These are phyloP conservation scores for Thaumetopoea pityocampa DNA, from an alignment of 1,140 invertebrate genomes.

Conservation along the genomic window DNA sequence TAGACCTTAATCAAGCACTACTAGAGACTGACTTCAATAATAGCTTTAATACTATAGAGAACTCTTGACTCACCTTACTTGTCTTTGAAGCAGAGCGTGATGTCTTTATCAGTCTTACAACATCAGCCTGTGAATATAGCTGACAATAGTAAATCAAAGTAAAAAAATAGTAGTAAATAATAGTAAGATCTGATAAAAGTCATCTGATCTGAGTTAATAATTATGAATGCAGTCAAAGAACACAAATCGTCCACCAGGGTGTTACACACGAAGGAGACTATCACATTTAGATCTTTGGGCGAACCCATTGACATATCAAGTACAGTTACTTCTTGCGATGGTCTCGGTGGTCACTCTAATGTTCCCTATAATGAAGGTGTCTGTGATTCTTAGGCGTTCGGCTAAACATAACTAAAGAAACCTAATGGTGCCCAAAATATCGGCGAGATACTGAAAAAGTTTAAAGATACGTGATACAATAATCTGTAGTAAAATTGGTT, in stretches of 20 bases:
- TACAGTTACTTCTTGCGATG: slow-evolving; percentile 47
- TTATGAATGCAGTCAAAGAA: slow-evolving; percentile 4
- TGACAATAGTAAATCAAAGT: no score
- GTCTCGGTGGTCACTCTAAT: slow-evolving; percentile 57
- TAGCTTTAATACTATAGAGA: slow-evolving; percentile 38
- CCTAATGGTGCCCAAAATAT: slow-evolving; percentile 42
- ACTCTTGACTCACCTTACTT: slow-evolving; percentile 49
- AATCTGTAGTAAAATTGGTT: no score
- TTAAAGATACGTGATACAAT: slow-evolving; percentile 25
- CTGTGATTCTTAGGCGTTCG: slow-evolving; percentile 34
- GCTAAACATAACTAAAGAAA: slow-evolving; percentile 45
- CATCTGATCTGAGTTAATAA: slow-evolving; percentile 48
- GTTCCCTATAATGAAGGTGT: slow-evolving; percentile 42
- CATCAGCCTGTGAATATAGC: slow-evolving; percentile 24
- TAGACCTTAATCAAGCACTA: no score
- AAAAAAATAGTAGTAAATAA: no score
- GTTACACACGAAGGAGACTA: slow-evolving; percentile 41
- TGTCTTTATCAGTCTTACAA: slow-evolving; percentile 37
- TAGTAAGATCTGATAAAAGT: no score
- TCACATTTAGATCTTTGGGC: slow-evolving; percentile 26
- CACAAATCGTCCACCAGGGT: slow-evolving; percentile 33
- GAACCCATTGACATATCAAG: background rate
- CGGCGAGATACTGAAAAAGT: slow-evolving; percentile 39
- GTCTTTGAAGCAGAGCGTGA: slow-evolving; percentile 38
- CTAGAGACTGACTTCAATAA: no score